These are phyloP conservation scores for Epinotia brunnichana DNA, from an alignment of 2,888 invertebrate species.

Conservation along the genomic window DNA sequence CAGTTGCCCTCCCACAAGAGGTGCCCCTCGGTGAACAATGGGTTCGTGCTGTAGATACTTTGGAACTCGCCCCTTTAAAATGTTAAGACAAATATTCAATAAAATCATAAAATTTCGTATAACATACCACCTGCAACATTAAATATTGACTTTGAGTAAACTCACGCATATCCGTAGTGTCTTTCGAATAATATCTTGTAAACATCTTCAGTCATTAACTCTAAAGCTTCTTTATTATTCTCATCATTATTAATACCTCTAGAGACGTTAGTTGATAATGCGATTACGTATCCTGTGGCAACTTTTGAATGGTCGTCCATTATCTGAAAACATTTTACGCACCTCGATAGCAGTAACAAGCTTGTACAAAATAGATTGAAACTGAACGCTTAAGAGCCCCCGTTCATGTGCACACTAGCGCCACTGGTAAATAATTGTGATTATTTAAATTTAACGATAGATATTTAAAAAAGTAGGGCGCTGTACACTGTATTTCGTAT, in stretches of 20 bases:
- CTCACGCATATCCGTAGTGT: slow-evolving; percentile 59
- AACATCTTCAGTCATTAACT: slow-evolving; percentile 49
- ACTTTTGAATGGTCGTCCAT: slow-evolving; percentile 54
- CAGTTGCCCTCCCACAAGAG: slow-evolving; percentile 89
- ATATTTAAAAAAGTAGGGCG: too few relatives aligned
- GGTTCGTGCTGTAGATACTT: slow-evolving; percentile 56
- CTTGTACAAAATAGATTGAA: too few relatives aligned
- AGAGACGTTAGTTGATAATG: slow-evolving; percentile 27
- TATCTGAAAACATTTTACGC: slow-evolving; percentile 50
- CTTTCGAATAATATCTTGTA: slow-evolving; percentile 57
- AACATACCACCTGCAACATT: not conserved
- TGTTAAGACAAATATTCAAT: not conserved
- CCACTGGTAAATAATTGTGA: too few relatives aligned
- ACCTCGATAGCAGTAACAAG: too few relatives aligned
- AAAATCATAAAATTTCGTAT: not conserved
- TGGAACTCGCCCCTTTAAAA: slow-evolving; percentile 59
- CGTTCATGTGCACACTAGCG: too few relatives aligned
- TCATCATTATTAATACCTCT: slow-evolving; percentile 48
- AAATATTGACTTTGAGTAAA: slow-evolving; percentile 47
- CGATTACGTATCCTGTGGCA: slow-evolving; percentile 53
- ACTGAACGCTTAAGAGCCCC: too few relatives aligned
- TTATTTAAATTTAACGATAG: too few relatives aligned
- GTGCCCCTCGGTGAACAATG: slow-evolving; percentile 59
- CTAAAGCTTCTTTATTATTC: slow-evolving; percentile 4
- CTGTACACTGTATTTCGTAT: too few relatives aligned